Base-by-base conservation (phyloP, 2,797 vertebrate genomes). In the Botia kubotai region DNA sequence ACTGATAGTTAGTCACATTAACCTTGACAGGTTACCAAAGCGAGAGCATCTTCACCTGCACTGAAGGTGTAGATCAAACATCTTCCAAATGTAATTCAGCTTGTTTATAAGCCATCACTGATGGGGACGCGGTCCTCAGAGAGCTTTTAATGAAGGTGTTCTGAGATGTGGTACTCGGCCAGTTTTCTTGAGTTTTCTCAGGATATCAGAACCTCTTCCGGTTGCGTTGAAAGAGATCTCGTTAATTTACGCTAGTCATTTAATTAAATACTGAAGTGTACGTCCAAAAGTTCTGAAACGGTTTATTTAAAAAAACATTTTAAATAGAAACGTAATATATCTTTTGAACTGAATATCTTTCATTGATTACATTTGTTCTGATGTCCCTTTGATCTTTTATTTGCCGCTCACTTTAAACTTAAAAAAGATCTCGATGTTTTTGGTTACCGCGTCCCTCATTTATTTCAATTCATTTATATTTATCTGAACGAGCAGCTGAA, bases 1-100 rank as follows among this genome's bases (percentile, higher is more conserved):
- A 17, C 23, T 17, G 16, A 8, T 55, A 79, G 36, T 65, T 65
- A 79, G 50, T 72, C 6, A 39, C 29, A 39, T n/a, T 14, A 36
- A 6, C 17, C 19, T 16, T 67, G 62, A 52, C 62, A 71, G 19
- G 48, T 67, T 76, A 36, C 29, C 29, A 65, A 65, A 63, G 10
- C 23, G 3, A 29, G 21, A 77, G 21, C 8, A 16, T 33, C 29
- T 36, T 48, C 6, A 21, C 21, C 8, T 10, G 39, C 7, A 23
- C 23, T 53, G 13, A 17, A 16, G 17, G 12, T 65, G 74, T 13
- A 17, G 16, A 43, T n/a, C 21, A 8, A 21, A 23, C 29, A 17
- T 53, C 6, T 39, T 19, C 6, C 39, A n/a, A 43, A 53, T n/a
- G 14, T 46, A 2, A 13, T 58, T 72, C 11, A 46, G 10, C 3